Conservation (phyloP, 1,140 invertebrate genomes). For the Patella vulgata region DNA sequence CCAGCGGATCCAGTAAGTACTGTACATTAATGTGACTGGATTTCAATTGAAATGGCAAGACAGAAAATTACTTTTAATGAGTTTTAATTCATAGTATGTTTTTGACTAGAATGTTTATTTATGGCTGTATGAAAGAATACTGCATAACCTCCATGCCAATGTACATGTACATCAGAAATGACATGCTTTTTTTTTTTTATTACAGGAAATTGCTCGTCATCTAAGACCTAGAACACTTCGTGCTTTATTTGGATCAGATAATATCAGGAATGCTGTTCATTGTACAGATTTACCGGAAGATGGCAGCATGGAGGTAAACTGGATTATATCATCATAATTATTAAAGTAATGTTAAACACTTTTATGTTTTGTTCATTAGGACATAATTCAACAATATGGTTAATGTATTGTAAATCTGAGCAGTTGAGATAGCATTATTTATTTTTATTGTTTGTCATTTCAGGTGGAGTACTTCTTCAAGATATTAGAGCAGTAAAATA, state of each 20-base stretch:
- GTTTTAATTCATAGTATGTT: too few species aligned
- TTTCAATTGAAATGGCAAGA: too few species aligned
- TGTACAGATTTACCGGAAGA: slow-evolving; percentile 93
- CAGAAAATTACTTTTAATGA: too few species aligned
- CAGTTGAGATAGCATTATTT: neutral
- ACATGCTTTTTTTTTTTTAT: slow-evolving; percentile 10
- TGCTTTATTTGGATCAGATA: slow-evolving; percentile 84
- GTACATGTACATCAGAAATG: too few species aligned
- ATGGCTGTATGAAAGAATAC: too few species aligned
- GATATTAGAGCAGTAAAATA: slow-evolving; percentile 52
- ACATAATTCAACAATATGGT: neutral
- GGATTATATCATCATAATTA: neutral
- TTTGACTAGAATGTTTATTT: too few species aligned
- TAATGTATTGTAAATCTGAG: neutral
- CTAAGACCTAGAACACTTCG: slow-evolving; percentile 84
- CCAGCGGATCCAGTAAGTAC: slow-evolving; percentile 86
- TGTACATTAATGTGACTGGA: too few species aligned
- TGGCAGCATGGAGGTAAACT: slow-evolving; percentile 78
- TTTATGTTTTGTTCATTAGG: neutral
- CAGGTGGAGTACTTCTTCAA: slow-evolving; percentile 66
- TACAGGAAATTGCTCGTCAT: slow-evolving; percentile 84
- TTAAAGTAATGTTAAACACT: neutral
- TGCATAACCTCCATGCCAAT: too few species aligned
- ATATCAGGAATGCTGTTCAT: slow-evolving; percentile 89
- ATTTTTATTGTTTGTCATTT: slow-evolving; percentile 28